Evolutionary conservation across 2,888 invertebrate genomes (phyloP), one percentile per base, ranked within the genome.

Genomic region (Tetragonula carbonaria): DNA sequence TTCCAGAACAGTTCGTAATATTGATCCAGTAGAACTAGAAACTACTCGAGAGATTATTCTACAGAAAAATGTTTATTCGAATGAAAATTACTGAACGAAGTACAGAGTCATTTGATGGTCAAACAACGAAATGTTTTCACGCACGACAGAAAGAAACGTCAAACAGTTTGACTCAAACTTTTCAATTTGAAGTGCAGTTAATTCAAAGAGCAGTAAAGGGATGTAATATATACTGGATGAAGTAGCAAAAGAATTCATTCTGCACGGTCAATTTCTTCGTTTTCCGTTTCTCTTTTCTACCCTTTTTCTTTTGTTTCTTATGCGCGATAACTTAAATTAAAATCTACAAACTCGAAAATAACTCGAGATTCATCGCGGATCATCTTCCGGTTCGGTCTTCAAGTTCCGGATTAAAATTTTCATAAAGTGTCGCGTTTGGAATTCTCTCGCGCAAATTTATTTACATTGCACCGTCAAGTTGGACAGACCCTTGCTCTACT

Each of bases 371-470:
- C 33, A 33, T 45, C 45, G 16, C 21, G 8, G 72, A 57, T 23
- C 23, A 2, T 4, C 28, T 28, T 13, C 6, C 18, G 8, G n/a
- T 3, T 38, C 13, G 2, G 18, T n/a, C 28, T 53, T 23, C 4
- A 28, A 38, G n/a, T 16, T 18, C 13, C 21, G 51, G 57, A 74
- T 63, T 16, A 63, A 51, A 63, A 74, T 63, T 28, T 63, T 33
- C 74, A 33, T 8, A 14, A 63, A 8, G 63, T 28, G 33, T 51
- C 73, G 73, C 62, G 28, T 33, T 74, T n/a, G n/a, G n/a, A 51
- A 74, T 74, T 74, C 50, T 14, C 28, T 18, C n/a, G 2, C 62
- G 63, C 0, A 33, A 63, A 74, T 28, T 28, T 28, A 74, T 74
- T 63, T 63, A 74, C 74, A 51, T 74, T 63, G 53, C 51, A 53